A percentile compares a stretch with the other conserved stretches of the same genome.
phyloP scores from a whole-genome alignment of 1,140 invertebrate species.

The Bombus affinis region DNA sequence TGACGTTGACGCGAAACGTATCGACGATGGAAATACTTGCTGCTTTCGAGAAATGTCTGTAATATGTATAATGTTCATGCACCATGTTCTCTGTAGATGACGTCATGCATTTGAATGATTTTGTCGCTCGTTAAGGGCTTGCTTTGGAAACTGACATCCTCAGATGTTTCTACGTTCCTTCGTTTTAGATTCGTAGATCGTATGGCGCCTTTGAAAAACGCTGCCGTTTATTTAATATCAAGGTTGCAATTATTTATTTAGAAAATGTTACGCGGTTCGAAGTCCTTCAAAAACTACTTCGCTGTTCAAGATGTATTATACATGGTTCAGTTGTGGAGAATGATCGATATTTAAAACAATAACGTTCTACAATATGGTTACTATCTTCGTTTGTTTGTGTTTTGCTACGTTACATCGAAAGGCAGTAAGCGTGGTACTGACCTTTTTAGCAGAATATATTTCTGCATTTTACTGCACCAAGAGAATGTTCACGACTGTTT shows the following conservation, averaged over 20 bases:
- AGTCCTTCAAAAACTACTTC: not conserved
- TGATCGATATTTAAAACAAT: too few species aligned
- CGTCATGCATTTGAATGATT: not conserved
- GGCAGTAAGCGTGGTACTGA: too few species aligned
- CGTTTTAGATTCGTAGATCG: not conserved
- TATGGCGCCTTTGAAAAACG: not conserved
- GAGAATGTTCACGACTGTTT: not conserved
- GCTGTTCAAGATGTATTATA: too few species aligned
- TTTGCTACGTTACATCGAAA: too few species aligned
- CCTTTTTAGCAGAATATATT: too few species aligned
- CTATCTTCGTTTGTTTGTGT: too few species aligned
- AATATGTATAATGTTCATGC: not conserved
- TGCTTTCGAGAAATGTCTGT: not conserved
- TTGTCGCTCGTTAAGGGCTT: not conserved
- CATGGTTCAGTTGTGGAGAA: too few species aligned
- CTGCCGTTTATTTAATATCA: not conserved
- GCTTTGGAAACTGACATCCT: not conserved
- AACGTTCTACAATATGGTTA: too few species aligned
- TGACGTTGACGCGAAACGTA: constrained; percentile 17
- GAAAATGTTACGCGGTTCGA: not conserved
- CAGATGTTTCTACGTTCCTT: not conserved
- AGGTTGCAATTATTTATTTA: not conserved
- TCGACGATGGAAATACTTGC: not conserved
- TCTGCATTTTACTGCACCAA: too few species aligned
- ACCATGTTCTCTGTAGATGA: not conserved